A percentile compares a stretch with the other conserved stretches of the same genome.
Conservation (phyloP, 2,797 vertebrate genomes). For the Anas capensis region DNA sequence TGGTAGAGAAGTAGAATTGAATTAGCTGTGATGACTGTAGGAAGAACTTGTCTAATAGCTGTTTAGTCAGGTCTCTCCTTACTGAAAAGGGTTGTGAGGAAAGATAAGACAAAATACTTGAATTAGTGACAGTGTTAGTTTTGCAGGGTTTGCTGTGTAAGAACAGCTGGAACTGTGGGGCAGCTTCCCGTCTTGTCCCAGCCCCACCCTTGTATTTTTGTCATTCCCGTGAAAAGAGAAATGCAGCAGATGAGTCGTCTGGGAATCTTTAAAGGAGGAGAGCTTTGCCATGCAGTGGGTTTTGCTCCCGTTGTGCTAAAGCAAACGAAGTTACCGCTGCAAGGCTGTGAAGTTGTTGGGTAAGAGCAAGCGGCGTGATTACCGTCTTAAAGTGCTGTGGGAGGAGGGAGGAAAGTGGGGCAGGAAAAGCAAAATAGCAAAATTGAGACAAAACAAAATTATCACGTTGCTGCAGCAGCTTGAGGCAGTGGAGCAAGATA, state of each 20-base stretch:
- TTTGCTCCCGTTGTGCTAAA: neutral
- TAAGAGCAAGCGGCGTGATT: conserved; percentile 35
- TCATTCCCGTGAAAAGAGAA: conserved; percentile 3
- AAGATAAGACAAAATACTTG: neutral
- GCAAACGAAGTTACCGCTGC: neutral
- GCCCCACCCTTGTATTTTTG: neutral
- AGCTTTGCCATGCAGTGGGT: conserved; percentile 35
- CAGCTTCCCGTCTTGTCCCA: neutral
- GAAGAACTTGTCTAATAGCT: conserved; percentile 3
- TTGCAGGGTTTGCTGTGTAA: neutral
- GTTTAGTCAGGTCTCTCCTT: neutral
- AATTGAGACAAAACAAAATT: conserved; percentile 23
- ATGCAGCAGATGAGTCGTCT: conserved; percentile 7
- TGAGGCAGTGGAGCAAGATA: neutral
- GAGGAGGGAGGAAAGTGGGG: conserved; percentile 34
- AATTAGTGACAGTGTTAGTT: conserved; percentile 3
- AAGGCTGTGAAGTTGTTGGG: conserved; percentile 26
- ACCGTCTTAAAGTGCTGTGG: conserved; percentile 11
- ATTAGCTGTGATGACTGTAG: neutral
- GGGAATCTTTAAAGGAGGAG: conserved; percentile 16
- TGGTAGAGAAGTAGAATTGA: conserved; percentile 32
- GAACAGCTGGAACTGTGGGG: neutral
- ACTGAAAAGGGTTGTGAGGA: neutral
- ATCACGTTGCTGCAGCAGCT: neutral
- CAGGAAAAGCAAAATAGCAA: neutral